Conservation (phyloP, 2,113 vertebrate species). For the Xiphorhynchus elegans region DNA sequence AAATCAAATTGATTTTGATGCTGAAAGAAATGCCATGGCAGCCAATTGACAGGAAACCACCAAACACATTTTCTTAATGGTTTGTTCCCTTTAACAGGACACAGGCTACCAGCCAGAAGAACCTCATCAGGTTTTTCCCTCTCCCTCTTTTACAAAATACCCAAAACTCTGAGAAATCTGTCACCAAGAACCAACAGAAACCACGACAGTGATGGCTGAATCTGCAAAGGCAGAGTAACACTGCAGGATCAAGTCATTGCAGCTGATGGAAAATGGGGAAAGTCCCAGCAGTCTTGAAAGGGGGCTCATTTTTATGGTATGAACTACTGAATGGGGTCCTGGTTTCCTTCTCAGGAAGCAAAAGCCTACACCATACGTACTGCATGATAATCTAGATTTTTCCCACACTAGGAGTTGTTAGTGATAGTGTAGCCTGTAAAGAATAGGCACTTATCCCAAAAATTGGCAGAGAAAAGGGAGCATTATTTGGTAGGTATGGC, state of each 20-base stretch:
- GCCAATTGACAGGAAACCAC: neutral
- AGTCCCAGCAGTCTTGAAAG: neutral
- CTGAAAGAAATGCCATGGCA: neutral
- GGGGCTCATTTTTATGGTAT: neutral
- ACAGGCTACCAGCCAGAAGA: neutral
- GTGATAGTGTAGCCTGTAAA: conserved; percentile 63
- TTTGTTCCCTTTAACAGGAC: neutral
- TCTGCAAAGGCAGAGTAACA: neutral
- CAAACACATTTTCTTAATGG: neutral
- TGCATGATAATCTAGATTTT: neutral
- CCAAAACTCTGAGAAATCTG: neutral
- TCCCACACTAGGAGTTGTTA: neutral
- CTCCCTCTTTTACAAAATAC: neutral
- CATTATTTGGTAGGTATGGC: conserved; percentile 54
- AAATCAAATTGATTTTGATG: neutral
- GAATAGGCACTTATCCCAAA: conserved; percentile 77
- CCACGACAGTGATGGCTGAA: neutral
- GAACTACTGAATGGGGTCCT: neutral
- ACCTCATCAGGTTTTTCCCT: neutral
- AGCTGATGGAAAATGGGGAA: neutral
- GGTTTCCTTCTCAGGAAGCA: neutral
- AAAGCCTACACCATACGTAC: neutral
- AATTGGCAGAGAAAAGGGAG: conserved; percentile 57
- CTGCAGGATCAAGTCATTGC: neutral
- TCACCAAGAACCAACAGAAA: neutral